A percentile compares a stretch with the other conserved stretches of the same genome.
These are phyloP conservation scores for Aporrectodea caliginosa DNA, from an alignment of 1,140 invertebrate genomes.

Conservation along the genomic window DNA sequence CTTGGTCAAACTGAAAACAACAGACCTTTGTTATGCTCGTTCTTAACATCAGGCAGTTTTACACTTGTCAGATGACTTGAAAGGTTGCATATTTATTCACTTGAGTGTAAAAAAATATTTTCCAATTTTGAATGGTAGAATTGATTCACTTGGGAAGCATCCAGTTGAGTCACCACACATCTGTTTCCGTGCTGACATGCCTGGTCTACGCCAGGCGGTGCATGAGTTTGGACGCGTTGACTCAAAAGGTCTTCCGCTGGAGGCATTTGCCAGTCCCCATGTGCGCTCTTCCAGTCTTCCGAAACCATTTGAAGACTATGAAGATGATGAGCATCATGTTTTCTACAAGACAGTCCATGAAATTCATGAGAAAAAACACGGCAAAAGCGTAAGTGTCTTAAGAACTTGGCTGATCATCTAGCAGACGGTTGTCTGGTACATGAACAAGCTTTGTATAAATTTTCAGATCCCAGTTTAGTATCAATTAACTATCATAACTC, in stretches of 20 bases:
- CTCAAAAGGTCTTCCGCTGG: background rate
- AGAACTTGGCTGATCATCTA: no score
- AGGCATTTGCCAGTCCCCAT: background rate
- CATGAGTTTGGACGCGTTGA: background rate
- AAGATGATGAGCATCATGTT: slow-evolving; percentile 19
- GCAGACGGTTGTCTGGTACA: no score
- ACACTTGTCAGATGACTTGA: no score
- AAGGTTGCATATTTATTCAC: no score
- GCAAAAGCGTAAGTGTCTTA: background rate
- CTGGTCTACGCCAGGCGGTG: background rate
- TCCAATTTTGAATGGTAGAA: background rate
- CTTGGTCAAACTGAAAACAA: no score
- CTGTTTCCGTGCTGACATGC: background rate
- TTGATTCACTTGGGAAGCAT: background rate
- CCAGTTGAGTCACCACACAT: background rate
- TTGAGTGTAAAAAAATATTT: no score
- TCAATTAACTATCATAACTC: no score
- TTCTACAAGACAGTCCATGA: background rate
- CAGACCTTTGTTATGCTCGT: no score
- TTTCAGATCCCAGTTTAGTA: no score
- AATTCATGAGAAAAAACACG: background rate
- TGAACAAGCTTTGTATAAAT: no score
- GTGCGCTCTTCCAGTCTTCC: background rate
- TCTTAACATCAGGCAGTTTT: no score
- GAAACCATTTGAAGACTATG: slow-evolving; percentile 20